Percentiles rank a stretch among this genome's conserved stretches.
These are phyloP conservation scores for Babylonia areolata DNA, from an alignment of 1,140 invertebrate genomes.

Conservation along the genomic window DNA sequence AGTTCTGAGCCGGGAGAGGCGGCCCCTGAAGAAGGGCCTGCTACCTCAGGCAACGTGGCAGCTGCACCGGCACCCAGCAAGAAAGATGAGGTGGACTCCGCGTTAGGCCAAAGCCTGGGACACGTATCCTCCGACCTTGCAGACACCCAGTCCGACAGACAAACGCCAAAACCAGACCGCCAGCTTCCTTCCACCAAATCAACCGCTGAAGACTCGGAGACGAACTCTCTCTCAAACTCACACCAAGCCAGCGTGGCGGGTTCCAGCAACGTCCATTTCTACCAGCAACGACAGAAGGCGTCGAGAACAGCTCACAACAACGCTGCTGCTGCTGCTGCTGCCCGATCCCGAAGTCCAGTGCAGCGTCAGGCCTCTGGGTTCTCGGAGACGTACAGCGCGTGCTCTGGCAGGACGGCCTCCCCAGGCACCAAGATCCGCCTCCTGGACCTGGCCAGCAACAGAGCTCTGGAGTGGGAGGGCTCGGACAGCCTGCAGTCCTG, in stretches of 20 bases:
- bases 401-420: slow-evolving; percentile 41
- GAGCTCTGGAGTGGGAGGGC: slow-evolving; percentile 40
- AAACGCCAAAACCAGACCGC: too few species aligned
- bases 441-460: slow-evolving; percentile 43
- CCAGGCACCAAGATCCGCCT: slow-evolving; percentile 44
- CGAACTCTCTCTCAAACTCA: background rate
- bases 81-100: background rate
- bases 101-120: too few species aligned
- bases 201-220: background rate
- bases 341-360: background rate
- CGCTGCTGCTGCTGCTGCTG: background rate
- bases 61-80: background rate
- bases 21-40: background rate
- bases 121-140: background rate
- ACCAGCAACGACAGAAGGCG: too few species aligned
- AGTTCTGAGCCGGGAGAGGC: slow-evolving; percentile 25
- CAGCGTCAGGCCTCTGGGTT: slow-evolving; percentile 31
- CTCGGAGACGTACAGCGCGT: slow-evolving; percentile 34
- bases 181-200: too few species aligned
- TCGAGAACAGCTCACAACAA: background rate
- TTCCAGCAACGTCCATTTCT: too few species aligned
- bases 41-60: background rate
- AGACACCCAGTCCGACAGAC: background rate
- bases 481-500: slow-evolving; percentile 31
- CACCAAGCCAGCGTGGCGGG: too few species aligned